phyloP scores from a whole-genome alignment of 2,113 vertebrate genomes.

The Burhinus bistriatus region DNA sequence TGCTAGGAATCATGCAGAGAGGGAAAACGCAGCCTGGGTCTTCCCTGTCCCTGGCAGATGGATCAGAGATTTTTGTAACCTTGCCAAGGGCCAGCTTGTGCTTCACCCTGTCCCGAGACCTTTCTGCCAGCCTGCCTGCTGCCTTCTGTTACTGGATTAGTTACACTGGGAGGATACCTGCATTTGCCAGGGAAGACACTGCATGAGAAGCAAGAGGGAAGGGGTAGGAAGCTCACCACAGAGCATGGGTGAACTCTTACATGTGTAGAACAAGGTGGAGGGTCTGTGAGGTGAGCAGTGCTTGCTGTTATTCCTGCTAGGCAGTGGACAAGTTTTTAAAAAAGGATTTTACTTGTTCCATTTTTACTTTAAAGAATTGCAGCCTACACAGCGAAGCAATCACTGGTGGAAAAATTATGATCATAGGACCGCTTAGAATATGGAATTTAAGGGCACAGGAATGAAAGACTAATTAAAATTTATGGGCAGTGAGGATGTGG shows the following conservation, averaged over 20 bases:
- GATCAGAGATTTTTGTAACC: background rate
- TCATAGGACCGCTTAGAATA: background rate
- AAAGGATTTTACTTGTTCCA: background rate
- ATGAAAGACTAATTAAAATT: background rate
- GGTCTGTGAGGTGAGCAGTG: background rate
- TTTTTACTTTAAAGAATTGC: background rate
- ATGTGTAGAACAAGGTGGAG: background rate
- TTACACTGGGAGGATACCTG: background rate
- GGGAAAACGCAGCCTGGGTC: rapidly evolving
- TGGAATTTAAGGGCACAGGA: background rate
- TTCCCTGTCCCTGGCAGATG: background rate
- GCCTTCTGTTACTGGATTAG: background rate
- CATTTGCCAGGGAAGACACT: background rate
- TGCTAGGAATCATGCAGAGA: rapidly evolving
- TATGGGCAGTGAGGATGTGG: background rate
- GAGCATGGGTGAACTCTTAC: background rate
- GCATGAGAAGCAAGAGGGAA: background rate
- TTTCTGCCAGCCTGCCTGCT: background rate
- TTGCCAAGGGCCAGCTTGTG: background rate
- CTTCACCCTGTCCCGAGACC: background rate
- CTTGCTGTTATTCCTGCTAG: background rate
- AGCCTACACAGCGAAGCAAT: background rate
- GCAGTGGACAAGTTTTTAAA: background rate
- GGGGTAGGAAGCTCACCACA: background rate
- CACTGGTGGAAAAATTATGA: background rate